Conservation (phyloP, 2,797 vertebrate genomes). For the Eulemur mongoz region DNA sequence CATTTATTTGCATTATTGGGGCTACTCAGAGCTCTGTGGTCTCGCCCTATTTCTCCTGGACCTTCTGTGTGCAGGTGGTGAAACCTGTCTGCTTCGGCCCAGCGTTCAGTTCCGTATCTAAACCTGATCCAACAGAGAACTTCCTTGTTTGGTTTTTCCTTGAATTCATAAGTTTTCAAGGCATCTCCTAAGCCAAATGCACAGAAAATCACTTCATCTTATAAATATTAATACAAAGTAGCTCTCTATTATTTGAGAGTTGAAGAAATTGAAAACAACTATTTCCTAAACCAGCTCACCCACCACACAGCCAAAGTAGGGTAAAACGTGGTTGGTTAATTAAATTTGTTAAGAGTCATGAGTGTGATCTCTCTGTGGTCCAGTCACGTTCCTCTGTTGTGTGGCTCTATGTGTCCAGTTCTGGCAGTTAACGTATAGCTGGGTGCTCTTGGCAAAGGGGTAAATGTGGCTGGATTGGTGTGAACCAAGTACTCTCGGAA, state of each 20-base stretch:
- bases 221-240: background rate
- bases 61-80: background rate
- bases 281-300: background rate
- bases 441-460: background rate
- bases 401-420: background rate
- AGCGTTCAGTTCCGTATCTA: background rate
- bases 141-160: constrained; percentile 28
- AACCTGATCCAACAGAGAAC: background rate
- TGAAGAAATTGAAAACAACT: background rate
- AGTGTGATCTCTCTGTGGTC: background rate
- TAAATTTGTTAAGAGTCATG: background rate
- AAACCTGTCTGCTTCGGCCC: background rate
- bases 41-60: background rate
- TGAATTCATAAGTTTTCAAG: constrained; percentile 32
- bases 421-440: background rate
- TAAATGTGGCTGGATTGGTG: background rate
- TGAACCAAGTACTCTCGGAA: background rate
- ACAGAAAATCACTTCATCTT: background rate
- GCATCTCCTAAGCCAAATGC: constrained; percentile 17
- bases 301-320: background rate
- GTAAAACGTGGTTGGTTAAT: background rate
- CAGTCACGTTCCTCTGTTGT: background rate
- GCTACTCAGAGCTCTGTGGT: background rate
- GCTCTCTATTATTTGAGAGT: background rate
- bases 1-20: background rate